Evolutionary conservation across 2,113 vertebrate species (phyloP).

Genomic region (Drymodes brunneopygia): DNA sequence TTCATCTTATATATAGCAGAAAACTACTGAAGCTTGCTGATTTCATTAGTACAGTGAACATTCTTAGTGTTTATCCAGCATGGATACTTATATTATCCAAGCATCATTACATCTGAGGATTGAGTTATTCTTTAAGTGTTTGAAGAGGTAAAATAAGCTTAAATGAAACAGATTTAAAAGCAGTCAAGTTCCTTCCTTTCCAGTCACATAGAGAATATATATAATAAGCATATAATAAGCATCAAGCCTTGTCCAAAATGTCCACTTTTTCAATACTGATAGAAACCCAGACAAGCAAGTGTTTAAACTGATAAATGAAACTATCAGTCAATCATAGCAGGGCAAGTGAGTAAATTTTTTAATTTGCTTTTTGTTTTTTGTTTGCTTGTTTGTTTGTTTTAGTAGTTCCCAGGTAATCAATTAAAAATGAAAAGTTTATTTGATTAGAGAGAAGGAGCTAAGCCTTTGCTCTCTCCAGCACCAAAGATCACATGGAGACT

Average conservation of each 20-base stretch:
- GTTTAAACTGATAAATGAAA: not conserved
- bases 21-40: not conserved
- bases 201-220: not conserved
- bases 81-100: not conserved
- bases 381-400: not conserved
- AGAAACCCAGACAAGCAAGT: not conserved
- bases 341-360: not conserved
- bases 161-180: not conserved
- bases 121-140: not conserved
- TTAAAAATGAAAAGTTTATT: not conserved
- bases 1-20: not conserved
- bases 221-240: not conserved
- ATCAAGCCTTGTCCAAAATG: not conserved
- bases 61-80: not conserved
- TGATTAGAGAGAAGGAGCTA: not conserved
- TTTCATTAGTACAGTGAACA: not conserved
- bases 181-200: not conserved
- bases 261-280: not conserved
- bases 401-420: not conserved
- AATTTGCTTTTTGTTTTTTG: not conserved
- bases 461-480: not conserved
- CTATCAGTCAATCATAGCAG: not conserved
- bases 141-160: not conserved
- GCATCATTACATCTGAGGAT: not conserved
- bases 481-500: not conserved